Evolutionary conservation across 1,140 invertebrate genomes (phyloP).

Genomic region (Macrosteles quadrilineatus): DNA sequence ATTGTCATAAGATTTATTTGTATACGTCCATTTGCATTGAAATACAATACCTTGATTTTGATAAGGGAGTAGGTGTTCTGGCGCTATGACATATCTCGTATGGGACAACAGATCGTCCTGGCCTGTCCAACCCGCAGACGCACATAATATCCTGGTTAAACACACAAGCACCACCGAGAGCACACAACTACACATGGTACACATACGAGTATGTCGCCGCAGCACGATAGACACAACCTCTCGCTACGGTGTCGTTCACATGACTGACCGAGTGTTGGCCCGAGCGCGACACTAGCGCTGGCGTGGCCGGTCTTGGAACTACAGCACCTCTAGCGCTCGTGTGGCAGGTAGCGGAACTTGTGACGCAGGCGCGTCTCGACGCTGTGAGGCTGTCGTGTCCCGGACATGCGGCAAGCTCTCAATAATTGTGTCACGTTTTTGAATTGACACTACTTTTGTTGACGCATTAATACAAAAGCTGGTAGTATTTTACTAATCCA

Average conservation of each 20-base stretch:
- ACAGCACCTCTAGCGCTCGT: too few species aligned
- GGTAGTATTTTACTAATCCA: too few species aligned
- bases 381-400: too few species aligned
- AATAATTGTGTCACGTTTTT: too few species aligned
- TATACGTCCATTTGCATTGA: too few species aligned
- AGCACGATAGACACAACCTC: background rate
- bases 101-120: background rate
- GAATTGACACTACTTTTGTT: too few species aligned
- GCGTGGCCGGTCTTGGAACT: too few species aligned
- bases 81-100: background rate
- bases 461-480: too few species aligned
- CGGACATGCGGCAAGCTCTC: too few species aligned
- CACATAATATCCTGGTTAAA: slow-evolving; percentile 1
- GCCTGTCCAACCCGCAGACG: background rate
- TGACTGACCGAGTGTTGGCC: background rate
- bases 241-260: background rate
- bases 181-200: slow-evolving; percentile 11
- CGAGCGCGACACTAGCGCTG: background rate
- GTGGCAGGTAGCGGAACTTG: too few species aligned
- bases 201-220: background rate
- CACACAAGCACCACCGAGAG: slow-evolving; percentile 1
- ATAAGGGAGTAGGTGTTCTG: slow-evolving; percentile 6
- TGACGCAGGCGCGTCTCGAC: too few species aligned
- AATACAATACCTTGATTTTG: slow-evolving; percentile 24
- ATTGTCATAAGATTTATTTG: too few species aligned